Conservation (phyloP, 2,113 vertebrate species). For the Strix aluco region DNA sequence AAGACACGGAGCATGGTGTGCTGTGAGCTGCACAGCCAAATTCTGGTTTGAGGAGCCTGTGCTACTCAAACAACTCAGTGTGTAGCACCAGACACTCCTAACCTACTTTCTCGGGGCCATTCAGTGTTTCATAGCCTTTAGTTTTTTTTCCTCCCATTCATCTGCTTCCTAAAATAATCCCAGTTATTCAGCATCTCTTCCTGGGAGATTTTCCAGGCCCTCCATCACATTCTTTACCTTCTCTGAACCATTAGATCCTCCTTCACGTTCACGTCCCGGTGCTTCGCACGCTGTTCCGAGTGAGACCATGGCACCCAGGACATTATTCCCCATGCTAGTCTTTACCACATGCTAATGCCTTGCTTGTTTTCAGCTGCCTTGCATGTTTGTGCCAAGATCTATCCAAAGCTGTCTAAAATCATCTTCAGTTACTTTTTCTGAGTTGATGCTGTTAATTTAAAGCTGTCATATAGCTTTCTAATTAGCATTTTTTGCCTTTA, state of each 20-base stretch:
- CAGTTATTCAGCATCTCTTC: neutral
- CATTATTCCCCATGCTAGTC: rapidly evolving
- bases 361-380: neutral
- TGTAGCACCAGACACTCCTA: neutral
- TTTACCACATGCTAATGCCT: neutral
- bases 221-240: neutral
- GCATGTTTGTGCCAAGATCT: neutral
- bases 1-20: rapidly evolving
- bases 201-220: neutral
- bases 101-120: neutral
- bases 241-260: neutral
- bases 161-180: constrained; percentile 2
- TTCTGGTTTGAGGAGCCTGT: rapidly evolving
- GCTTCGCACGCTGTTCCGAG: neutral
- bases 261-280: rapidly evolving
- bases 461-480: neutral
- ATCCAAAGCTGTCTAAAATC: neutral
- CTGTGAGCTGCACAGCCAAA: neutral
- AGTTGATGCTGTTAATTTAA: neutral
- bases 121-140: neutral
- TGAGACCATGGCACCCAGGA: neutral
- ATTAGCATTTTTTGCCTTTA: neutral
- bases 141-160: neutral
- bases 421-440: neutral
- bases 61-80: rapidly evolving